Evolutionary conservation across 2,888 invertebrate genomes (phyloP).

Genomic region (Papilio elwesi): DNA sequence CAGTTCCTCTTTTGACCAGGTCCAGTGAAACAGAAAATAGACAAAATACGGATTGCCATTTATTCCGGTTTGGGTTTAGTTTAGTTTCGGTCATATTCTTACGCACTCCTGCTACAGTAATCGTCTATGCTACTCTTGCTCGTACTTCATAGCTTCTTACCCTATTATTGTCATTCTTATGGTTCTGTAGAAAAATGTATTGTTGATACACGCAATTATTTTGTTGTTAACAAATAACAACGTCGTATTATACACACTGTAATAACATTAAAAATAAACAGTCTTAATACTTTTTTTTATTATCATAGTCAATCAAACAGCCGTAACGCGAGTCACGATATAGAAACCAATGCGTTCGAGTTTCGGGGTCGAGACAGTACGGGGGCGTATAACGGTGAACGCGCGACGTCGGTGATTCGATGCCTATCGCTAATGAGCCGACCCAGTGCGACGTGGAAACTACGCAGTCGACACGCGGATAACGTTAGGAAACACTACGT

Average conservation of each 20-base stretch:
- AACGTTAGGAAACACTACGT: neutral
- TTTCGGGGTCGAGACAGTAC: neutral
- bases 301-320: neutral
- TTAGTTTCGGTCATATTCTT: no score
- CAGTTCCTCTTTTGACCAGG: no score
- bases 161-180: no score
- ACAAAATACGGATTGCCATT: no score
- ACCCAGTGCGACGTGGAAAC: constrained; percentile 9
- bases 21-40: no score
- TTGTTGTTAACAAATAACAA: neutral
- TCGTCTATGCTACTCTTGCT: no score
- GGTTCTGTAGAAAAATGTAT: no score
- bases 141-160: no score
- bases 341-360: neutral
- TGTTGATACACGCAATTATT: no score
- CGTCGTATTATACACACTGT: neutral
- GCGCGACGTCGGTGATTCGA: neutral
- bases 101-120: no score
- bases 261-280: neutral
- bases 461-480: neutral
- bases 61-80: no score
- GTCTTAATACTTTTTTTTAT: neutral
- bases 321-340: constrained; percentile 7
- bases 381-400: constrained; percentile 28
- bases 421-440: constrained; percentile 13